Percentiles rank a stretch among this genome's conserved stretches.
Conservation (phyloP, 2,113 vertebrate genomes). For the Phoenicopterus ruber region DNA sequence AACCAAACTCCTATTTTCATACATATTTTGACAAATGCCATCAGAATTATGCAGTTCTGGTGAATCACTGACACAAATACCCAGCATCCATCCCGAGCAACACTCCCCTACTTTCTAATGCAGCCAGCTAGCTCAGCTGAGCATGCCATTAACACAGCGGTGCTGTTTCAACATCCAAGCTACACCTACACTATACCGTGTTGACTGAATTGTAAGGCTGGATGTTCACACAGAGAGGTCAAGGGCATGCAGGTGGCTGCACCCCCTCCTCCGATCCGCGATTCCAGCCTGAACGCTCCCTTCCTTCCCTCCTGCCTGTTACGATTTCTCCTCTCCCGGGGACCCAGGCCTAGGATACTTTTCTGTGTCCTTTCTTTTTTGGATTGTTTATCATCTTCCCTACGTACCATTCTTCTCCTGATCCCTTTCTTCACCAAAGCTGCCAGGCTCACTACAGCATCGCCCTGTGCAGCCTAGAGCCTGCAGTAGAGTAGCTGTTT, state of each 20-base stretch:
- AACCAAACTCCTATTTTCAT: not conserved
- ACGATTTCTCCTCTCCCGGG: not conserved
- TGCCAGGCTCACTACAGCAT: not conserved
- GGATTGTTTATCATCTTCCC: not conserved
- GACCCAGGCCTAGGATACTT: not conserved
- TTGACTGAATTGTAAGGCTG: not conserved
- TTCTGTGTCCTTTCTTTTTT: not conserved
- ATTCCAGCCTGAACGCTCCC: not conserved
- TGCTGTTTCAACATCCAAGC: not conserved
- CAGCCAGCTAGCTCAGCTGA: not conserved
- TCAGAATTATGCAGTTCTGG: not conserved
- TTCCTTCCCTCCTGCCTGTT: not conserved
- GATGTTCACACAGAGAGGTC: not conserved
- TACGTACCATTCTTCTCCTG: not conserved
- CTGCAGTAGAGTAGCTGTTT: not conserved
- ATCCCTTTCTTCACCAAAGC: not conserved
- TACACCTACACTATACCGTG: not conserved
- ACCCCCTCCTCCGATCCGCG: rapidly evolving
- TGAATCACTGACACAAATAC: not conserved
- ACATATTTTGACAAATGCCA: not conserved
- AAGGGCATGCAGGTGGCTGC: not conserved
- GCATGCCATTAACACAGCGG: not conserved
- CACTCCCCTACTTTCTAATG: not conserved
- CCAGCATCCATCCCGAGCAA: not conserved
- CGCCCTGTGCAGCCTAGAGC: not conserved